These are phyloP conservation scores for Tenrec ecaudatus DNA, from an alignment of 2,113 vertebrate genomes.

Conservation along the genomic window DNA sequence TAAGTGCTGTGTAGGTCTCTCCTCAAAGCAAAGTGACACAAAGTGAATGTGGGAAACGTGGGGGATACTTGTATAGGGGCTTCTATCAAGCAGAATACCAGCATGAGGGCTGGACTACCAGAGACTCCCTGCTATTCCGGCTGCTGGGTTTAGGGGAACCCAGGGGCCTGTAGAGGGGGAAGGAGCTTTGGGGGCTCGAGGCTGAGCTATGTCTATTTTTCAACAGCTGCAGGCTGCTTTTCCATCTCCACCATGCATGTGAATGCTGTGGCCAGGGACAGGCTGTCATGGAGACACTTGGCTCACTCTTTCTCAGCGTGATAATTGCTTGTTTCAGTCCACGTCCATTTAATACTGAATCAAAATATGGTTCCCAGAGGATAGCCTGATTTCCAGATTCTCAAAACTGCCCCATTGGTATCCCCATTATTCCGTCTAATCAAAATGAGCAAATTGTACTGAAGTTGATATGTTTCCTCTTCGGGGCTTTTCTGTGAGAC, in stretches of 20 bases:
- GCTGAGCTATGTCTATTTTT: not conserved
- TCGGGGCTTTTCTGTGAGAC: not conserved
- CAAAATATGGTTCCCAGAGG: conserved; percentile 23
- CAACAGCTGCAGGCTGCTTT: not conserved
- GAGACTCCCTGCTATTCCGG: not conserved
- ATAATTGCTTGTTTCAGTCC: not conserved
- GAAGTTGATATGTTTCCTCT: not conserved
- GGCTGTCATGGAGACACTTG: not conserved
- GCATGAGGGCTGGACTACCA: not conserved
- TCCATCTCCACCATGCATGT: not conserved
- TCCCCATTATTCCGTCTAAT: not conserved
- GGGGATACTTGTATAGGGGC: not conserved
- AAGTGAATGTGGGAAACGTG: not conserved
- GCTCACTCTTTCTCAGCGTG: not conserved
- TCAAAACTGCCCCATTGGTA: not conserved
- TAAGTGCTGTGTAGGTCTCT: not conserved
- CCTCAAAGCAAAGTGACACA: not conserved
- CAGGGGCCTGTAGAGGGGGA: not conserved
- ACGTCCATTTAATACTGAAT: not conserved
- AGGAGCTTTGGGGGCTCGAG: not conserved
- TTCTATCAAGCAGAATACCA: not conserved
- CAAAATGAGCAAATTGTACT: not conserved
- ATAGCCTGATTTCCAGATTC: not conserved
- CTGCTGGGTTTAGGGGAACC: not conserved
- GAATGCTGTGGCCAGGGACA: not conserved